Evolutionary conservation across 2,888 invertebrate species (phyloP).

Genomic region (Tricholauxania praeusta): DNA sequence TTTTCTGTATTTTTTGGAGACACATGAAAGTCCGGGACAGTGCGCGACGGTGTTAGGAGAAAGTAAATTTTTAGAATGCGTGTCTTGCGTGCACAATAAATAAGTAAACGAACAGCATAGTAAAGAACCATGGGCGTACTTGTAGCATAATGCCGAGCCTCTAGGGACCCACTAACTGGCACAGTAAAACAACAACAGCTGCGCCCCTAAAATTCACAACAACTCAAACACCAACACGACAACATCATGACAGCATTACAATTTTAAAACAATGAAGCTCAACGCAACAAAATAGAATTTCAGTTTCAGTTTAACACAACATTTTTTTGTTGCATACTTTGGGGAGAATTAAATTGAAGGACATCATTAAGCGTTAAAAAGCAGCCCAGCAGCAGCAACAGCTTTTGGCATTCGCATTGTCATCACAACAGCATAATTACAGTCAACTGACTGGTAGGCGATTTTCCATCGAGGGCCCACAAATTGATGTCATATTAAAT

Average conservation of each 20-base stretch:
- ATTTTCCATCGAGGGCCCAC: not conserved
- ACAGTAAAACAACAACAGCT: not conserved
- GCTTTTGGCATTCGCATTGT: too few species aligned
- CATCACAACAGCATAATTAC: not conserved
- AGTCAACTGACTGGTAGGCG: not conserved
- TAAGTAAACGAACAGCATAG: not conserved
- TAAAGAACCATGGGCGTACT: not conserved
- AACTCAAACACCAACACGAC: not conserved
- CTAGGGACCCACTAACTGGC: constrained; percentile 12
- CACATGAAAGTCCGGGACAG: not conserved
- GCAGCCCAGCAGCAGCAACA: too few species aligned
- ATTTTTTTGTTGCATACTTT: constrained; percentile 19
- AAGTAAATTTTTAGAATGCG: constrained; percentile 37
- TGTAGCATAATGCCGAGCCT: constrained; percentile 4
- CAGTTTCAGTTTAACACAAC: not conserved
- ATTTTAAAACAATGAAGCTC: constrained; percentile 12
- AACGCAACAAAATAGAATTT: too few species aligned
- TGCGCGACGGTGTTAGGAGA: not conserved
- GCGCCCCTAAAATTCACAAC: constrained; percentile 14
- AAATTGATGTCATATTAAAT: not conserved
- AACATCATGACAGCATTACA: constrained; percentile 9
- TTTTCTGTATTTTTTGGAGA: not conserved
- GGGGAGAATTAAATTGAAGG: not conserved
- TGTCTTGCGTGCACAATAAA: constrained; percentile 46
- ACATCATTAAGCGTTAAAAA: not conserved